A percentile compares a stretch with the other conserved stretches of the same genome.
Conservation (phyloP, 2,797 vertebrate genomes). For the Megalops cyprinoides region DNA sequence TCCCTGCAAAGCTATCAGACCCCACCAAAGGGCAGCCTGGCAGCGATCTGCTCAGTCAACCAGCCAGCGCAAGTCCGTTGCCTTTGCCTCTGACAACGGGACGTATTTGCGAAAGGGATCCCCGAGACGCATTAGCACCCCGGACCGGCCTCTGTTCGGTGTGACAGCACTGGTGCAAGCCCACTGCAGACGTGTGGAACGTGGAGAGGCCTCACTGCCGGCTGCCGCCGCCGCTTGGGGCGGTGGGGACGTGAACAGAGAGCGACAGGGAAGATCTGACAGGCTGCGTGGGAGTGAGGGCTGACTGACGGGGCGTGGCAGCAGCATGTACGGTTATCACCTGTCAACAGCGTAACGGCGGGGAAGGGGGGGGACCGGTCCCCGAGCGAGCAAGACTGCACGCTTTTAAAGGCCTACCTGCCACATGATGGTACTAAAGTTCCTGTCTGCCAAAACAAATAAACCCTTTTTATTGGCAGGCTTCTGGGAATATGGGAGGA, state of each 20-base stretch:
- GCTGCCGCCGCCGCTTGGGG: background rate
- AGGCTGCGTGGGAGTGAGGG: background rate
- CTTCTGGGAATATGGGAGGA: background rate
- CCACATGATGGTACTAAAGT: conserved; percentile 40
- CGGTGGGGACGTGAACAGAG: background rate
- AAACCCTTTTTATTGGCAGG: conserved; percentile 42
- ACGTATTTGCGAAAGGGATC: background rate
- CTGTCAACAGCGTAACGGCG: conserved; percentile 2
- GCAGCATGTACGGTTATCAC: background rate
- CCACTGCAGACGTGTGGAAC: background rate
- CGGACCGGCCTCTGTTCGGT: background rate
- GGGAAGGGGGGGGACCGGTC: conserved; percentile 7
- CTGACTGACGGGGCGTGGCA: background rate
- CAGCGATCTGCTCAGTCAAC: background rate
- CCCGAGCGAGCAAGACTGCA: conserved; percentile 7
- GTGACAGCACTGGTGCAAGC: background rate
- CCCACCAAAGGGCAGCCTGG: background rate
- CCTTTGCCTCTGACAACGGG: background rate
- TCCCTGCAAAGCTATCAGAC: background rate
- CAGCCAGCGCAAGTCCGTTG: background rate
- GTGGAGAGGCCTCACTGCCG: background rate
- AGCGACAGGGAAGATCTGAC: background rate
- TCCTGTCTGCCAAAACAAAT: conserved; percentile 42
- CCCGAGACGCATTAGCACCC: background rate
- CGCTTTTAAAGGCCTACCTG: conserved; percentile 39